Evolutionary conservation across 2,113 vertebrate species (phyloP), one percentile per base, ranked within the genome.

Genomic region (Heterochromis multidens): DNA sequence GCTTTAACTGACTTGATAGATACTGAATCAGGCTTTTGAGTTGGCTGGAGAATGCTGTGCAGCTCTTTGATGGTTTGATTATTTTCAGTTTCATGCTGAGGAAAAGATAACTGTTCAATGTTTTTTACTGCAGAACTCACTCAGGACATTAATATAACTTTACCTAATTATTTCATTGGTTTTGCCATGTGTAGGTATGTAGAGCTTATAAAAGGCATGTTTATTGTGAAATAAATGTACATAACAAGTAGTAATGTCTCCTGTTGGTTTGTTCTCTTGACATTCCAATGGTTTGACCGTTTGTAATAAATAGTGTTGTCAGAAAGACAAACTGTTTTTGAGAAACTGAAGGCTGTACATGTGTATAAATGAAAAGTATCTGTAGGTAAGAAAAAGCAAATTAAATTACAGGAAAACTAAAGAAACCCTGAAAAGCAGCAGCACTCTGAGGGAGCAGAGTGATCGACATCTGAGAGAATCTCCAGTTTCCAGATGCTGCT

Each of bases 71-170:
- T 17, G 37, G 0, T 67, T 63, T 37, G 21, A 63, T 63, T 11
- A 40, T 33, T 37, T 62, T 37, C 12, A 0, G 12, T 1, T 43
- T 43, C 43, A 67, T 3, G 3, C 25, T 67, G n/a, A 0, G 9
- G 33, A 43, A 2, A 67, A 67, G 13, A 67, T 4, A 43, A 13
- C 40, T 4, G 46, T 37, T 37, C 35, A 7, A 40, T 40, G 43
- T 72, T 49, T 3, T 72, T 72, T 17, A 49, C 65, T 1, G 63
- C 37, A 67, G 37, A 67, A 13, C 25, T 72, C 16, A 19, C 16
- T 12, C 6, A 5, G 3, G n/a, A n/a, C n/a, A n/a, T 52, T 72
- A 0, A 72, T 4, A 0, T 46, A 25, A 49, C 63, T 67, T 1
- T 23, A 40, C 46, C 46, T 17, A 7, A 52, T 19, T 52, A 52